A percentile compares a stretch with the other conserved stretches of the same genome.
Evolutionary conservation across 35 echinoderm and acorn worm genomes (phyloP).

Genomic region (Eucidaris tribuloides): DNA sequence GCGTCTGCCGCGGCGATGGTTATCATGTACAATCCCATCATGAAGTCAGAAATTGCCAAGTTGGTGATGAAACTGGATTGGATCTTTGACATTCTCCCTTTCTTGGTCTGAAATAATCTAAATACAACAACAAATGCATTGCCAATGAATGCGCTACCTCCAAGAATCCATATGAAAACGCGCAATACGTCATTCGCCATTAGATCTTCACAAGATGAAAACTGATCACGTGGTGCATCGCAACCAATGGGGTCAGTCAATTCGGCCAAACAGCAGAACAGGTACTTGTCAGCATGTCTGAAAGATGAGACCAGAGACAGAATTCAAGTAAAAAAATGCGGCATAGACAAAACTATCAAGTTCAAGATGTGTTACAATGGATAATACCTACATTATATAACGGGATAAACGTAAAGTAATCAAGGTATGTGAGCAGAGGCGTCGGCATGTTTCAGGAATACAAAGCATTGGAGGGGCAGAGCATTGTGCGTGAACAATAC

Average conservation of each 20-base stretch:
- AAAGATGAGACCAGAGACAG: too few species aligned
- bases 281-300: slow-evolving; percentile 42
- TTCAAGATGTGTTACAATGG: too few species aligned
- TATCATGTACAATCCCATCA: slow-evolving; percentile 89
- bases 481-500: too few species aligned
- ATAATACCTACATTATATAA: too few species aligned
- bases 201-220: slow-evolving; percentile 64
- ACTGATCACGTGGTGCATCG: slow-evolving; percentile 18
- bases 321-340: too few species aligned
- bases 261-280: slow-evolving; percentile 34
- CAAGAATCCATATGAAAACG: slow-evolving; percentile 53
- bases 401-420: too few species aligned
- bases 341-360: too few species aligned
- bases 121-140: slow-evolving; percentile 24
- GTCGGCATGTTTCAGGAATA: too few species aligned
- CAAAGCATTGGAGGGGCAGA: too few species aligned
- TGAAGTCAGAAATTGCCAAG: slow-evolving; percentile 71
- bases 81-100: background rate
- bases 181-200: slow-evolving; percentile 2
- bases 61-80: slow-evolving; percentile 74
- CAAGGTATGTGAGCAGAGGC: too few species aligned
- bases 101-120: background rate
- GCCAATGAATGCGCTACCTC: slow-evolving; percentile 43
- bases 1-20: slow-evolving; percentile 76
- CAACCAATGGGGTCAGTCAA: background rate